phyloP scores from a whole-genome alignment of 2,797 vertebrate species.

The Prunella strophiata region DNA sequence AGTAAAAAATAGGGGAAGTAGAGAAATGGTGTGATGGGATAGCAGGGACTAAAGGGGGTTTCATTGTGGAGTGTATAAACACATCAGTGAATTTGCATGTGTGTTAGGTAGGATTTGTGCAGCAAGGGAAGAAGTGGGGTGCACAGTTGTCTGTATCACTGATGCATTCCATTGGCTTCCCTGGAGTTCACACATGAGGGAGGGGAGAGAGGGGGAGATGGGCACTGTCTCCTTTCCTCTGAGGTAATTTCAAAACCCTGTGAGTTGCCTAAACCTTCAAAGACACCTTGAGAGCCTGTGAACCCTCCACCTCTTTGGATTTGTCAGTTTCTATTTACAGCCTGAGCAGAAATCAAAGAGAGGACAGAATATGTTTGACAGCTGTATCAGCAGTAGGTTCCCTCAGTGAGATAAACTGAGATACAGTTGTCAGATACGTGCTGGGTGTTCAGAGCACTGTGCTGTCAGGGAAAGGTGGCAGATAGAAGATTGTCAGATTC shows the following conservation, averaged over 20 bases:
- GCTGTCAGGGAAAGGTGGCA: neutral
- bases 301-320: constrained; percentile 5
- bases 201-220: neutral
- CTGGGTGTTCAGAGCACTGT: neutral
- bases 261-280: neutral
- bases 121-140: neutral
- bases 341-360: constrained; percentile 35
- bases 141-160: neutral
- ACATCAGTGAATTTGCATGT: neutral
- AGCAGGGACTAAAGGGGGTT: neutral
- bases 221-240: neutral
- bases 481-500: neutral
- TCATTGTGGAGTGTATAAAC: neutral
- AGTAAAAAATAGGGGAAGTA: neutral
- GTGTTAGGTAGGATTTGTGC: neutral
- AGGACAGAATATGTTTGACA: constrained; percentile 25
- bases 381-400: constrained; percentile 54
- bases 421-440: constrained; percentile 16
- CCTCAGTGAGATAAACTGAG: neutral
- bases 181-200: neutral
- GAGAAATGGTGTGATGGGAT: neutral
- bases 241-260: constrained; percentile 11
- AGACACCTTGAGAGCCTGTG: constrained; percentile 1
- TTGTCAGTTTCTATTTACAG: constrained; percentile 55
- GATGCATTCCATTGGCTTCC: neutral